A percentile compares a stretch with the other conserved stretches of the same genome.
Conservation (phyloP, 2,113 vertebrate genomes). For the Ictidomys tridecemlineatus region DNA sequence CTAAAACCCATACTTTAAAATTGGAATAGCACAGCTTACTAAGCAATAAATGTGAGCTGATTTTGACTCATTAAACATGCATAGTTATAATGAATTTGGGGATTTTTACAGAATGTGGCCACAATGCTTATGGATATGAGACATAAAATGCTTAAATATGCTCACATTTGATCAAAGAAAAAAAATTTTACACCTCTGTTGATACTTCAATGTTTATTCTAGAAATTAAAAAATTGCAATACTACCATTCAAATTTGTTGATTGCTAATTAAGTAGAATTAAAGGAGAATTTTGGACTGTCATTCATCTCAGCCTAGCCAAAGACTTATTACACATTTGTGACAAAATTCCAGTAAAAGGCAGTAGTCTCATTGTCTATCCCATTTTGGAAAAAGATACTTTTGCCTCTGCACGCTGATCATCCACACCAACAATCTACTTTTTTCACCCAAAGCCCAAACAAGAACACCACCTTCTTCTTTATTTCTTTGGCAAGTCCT, state of each 20-base stretch:
- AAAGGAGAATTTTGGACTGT: not conserved
- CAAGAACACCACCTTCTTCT: not conserved
- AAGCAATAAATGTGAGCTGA: not conserved
- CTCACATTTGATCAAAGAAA: constrained; percentile 15
- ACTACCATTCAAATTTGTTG: not conserved
- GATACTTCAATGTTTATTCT: not conserved
- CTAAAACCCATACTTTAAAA: constrained; percentile 22
- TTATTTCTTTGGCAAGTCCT: not conserved
- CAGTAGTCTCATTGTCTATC: not conserved
- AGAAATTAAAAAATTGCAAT: constrained; percentile 1
- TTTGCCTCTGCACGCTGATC: not conserved
- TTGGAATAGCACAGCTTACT: constrained; percentile 15
- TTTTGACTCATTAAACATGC: constrained; percentile 20
- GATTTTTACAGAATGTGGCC: constrained; percentile 34
- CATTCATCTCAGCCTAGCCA: not conserved
- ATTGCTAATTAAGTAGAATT: constrained; percentile 9
- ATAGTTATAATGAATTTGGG: not conserved
- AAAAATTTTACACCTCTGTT: constrained; percentile 27
- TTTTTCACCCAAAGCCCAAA: not conserved
- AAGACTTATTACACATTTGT: not conserved
- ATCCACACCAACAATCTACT: not conserved
- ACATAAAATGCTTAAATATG: constrained; percentile 23
- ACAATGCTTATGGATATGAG: not conserved
- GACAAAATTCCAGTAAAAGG: not conserved
- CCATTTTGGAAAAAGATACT: not conserved